Evolutionary conservation across 1,140 invertebrate species (phyloP).

Genomic region (Babylonia areolata): DNA sequence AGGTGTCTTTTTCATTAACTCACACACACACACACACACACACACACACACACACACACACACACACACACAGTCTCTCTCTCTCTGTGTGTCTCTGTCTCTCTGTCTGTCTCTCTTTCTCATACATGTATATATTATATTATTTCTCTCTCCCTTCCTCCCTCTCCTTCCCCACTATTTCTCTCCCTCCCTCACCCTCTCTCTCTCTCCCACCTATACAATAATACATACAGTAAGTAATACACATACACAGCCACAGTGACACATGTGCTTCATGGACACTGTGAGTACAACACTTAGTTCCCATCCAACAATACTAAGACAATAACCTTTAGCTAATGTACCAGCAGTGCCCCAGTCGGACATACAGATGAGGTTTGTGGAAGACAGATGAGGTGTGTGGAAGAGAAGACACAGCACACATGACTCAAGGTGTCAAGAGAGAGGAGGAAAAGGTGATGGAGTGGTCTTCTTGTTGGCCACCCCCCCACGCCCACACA

Average conservation of each 20-base stretch:
- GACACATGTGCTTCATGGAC: too few relatives aligned
- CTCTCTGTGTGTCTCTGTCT: background rate
- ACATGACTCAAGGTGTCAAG: too few relatives aligned
- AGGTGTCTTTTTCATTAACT: too few relatives aligned
- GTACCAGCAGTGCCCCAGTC: background rate
- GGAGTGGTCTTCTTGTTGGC: too few relatives aligned
- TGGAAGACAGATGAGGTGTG: too few relatives aligned
- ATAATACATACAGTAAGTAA: background rate
- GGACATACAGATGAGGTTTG: background rate
- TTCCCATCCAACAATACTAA: too few relatives aligned
- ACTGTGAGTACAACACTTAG: too few relatives aligned
- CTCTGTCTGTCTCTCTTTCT: conserved; percentile 25
- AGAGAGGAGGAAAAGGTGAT: too few relatives aligned
- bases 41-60: background rate
- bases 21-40: conserved; percentile 2
- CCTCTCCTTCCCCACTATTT: background rate
- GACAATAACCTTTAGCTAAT: too few relatives aligned
- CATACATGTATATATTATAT: too few relatives aligned
- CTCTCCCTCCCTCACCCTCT: background rate
- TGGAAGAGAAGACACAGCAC: too few relatives aligned
- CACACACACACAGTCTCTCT: background rate
- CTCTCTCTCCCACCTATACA: background rate
- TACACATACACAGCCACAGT: background rate
- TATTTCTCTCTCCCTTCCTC: background rate
- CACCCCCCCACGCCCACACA: too few relatives aligned